phyloP scores from a whole-genome alignment of 2,797 vertebrate species.

The Tarsius wallacei region DNA sequence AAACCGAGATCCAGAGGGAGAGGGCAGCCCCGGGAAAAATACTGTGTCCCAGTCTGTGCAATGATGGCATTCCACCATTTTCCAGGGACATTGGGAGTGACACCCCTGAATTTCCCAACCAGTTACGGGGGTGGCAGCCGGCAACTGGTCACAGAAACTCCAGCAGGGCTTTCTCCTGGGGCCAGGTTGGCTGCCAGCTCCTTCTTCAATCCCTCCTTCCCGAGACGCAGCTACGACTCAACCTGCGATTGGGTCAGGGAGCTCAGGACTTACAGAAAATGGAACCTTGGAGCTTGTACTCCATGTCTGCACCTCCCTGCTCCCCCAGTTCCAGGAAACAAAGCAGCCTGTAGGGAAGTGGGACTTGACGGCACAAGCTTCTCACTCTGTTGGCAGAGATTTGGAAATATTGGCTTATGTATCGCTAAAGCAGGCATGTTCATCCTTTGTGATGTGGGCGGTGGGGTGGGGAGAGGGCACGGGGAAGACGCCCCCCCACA shows the following conservation, averaged over 20 bases:
- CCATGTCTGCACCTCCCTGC: neutral
- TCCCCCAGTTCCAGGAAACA: neutral
- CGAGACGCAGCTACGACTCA: neutral
- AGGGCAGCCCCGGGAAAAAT: neutral
- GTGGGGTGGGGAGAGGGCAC: rapidly evolving
- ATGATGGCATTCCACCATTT: neutral
- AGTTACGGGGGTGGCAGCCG: neutral
- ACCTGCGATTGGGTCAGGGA: neutral
- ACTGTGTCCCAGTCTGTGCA: neutral
- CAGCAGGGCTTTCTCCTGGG: neutral
- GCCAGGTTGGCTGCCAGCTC: neutral
- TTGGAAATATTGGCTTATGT: neutral
- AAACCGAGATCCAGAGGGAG: neutral
- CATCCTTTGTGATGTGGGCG: rapidly evolving
- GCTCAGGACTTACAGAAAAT: neutral
- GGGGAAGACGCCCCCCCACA: neutral
- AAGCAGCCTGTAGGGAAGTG: neutral
- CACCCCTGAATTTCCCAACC: neutral
- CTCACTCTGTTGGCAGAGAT: neutral
- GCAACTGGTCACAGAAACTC: neutral
- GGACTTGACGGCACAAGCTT: neutral
- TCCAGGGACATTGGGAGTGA: neutral
- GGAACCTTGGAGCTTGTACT: neutral
- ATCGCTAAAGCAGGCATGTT: neutral
- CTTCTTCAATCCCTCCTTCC: neutral